Evolutionary conservation across 2,888 invertebrate species (phyloP).

Genomic region (Nymphalis urticae): DNA sequence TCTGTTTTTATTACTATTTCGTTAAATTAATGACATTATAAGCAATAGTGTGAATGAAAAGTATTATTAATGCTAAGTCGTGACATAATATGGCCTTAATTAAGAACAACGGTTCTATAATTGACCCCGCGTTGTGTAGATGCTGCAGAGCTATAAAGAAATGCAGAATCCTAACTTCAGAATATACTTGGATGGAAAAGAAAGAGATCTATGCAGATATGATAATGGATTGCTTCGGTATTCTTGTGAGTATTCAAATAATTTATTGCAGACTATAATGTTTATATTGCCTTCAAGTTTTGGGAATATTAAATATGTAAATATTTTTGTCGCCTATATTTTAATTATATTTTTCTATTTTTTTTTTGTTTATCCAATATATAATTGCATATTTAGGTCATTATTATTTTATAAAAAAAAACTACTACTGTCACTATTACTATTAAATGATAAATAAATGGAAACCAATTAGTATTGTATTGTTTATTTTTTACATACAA

Average conservation of each 20-base stretch:
- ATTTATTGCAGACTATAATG: not conserved
- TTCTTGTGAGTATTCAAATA: conserved; percentile 58
- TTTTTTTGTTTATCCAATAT: no score
- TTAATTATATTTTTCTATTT: no score
- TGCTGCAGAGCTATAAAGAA: conserved; percentile 74
- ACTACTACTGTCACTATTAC: no score
- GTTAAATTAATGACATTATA: conserved; percentile 19
- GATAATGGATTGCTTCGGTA: conserved; percentile 76
- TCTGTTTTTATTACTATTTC: conserved; percentile 5
- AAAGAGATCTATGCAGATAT: conserved; percentile 74
- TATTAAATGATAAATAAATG: no score
- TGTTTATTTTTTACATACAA: no score
- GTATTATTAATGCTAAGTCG: conserved; percentile 12
- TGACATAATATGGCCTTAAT: conserved; percentile 55
- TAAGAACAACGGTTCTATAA: conserved; percentile 67
- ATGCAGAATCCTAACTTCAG: conserved; percentile 70
- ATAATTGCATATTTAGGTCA: no score
- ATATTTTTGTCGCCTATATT: no score
- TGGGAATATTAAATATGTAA: no score
- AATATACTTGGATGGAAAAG: conserved; percentile 73
- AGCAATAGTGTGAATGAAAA: conserved; percentile 22
- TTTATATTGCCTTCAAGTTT: no score
- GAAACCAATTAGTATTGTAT: no score
- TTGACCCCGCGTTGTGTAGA: conserved; percentile 74
- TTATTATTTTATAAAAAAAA: no score